phyloP scores from a whole-genome alignment of 1,140 invertebrate genomes.

The Neomicropteryx cornuta region DNA sequence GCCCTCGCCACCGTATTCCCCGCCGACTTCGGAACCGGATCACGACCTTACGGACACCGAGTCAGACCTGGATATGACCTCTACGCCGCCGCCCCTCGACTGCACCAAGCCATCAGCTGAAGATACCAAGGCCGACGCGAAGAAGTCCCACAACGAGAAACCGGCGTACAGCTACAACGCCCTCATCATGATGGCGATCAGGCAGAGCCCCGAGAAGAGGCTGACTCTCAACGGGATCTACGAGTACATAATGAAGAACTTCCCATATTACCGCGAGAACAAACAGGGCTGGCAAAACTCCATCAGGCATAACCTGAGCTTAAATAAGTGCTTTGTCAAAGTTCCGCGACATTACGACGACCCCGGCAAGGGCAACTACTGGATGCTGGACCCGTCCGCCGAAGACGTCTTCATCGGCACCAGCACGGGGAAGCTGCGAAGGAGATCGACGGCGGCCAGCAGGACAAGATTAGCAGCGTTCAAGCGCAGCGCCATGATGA shows the following conservation, averaged over 20 bases:
- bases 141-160: slow-evolving; percentile 68
- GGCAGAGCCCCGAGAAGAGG: slow-evolving; percentile 86
- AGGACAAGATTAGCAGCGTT: slow-evolving; percentile 77
- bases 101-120: slow-evolving; percentile 42
- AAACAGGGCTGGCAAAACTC: slow-evolving; percentile 99
- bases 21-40: slow-evolving; percentile 30
- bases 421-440: slow-evolving; percentile 86
- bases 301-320: slow-evolving; percentile 91
- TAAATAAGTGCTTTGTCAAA: slow-evolving; percentile 99
- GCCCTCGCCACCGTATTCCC: slow-evolving; percentile 14
- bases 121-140: slow-evolving; percentile 38
- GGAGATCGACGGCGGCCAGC: slow-evolving; percentile 77
- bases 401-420: slow-evolving; percentile 98
- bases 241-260: slow-evolving; percentile 98
- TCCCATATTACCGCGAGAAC: slow-evolving; percentile 96
- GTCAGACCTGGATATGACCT: slow-evolving; percentile 68
- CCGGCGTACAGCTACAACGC: slow-evolving; percentile 98
- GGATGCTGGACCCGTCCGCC: slow-evolving; percentile 89
- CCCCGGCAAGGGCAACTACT: slow-evolving; percentile 92
- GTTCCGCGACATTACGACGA: slow-evolving; percentile 90
- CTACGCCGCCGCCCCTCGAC: slow-evolving; percentile 55
- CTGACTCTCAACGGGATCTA: slow-evolving; percentile 98
- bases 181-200: slow-evolving; percentile 99
- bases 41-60: slow-evolving; percentile 49
- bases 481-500: slow-evolving; percentile 52